Conservation (phyloP, 2,113 vertebrate species). For the Polypterus bichir region DNA sequence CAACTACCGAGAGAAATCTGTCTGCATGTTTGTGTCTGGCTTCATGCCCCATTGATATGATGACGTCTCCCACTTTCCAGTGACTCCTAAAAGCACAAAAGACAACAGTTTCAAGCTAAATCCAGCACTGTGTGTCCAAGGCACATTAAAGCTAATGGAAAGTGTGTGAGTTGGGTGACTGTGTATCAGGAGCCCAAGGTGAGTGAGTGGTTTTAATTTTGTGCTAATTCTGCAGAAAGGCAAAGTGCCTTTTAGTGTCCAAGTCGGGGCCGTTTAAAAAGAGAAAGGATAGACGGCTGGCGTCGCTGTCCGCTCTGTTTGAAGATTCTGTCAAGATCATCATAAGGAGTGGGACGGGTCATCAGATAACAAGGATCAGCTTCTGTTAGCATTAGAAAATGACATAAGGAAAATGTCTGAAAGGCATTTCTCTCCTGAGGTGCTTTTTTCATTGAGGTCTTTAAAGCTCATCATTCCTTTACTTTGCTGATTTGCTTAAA, state of each 20-base stretch:
- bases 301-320: slow-evolving; percentile 5
- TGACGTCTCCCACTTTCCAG: no score
- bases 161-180: background rate
- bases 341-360: slow-evolving; percentile 7
- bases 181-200: background rate
- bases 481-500: no score
- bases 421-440: no score
- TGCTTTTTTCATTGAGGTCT: no score
- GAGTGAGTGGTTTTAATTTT: background rate
- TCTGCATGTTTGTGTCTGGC: no score
- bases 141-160: background rate
- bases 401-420: no score
- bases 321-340: background rate
- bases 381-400: background rate
- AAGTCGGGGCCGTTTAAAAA: background rate
- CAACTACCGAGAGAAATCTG: no score
- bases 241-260: background rate
- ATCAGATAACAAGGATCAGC: slow-evolving; percentile 16
- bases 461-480: no score
- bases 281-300: background rate
- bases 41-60: no score
- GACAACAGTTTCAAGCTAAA: no score
- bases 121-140: no score
- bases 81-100: no score
- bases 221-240: background rate